Conservation (phyloP, 2,888 invertebrate species). For the Anthrax anthrax region DNA sequence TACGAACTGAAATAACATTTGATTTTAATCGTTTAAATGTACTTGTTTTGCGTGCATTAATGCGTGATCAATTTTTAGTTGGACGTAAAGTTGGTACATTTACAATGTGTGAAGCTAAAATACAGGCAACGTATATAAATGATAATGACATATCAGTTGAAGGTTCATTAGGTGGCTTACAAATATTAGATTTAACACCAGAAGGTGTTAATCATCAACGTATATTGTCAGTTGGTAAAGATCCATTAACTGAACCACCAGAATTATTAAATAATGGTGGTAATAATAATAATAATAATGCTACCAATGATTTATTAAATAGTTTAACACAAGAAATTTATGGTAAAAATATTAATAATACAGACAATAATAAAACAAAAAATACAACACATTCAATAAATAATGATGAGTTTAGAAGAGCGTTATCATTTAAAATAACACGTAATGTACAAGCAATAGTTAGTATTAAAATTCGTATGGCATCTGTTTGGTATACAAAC, state of each 20-base stretch:
- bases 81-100: conserved; percentile 89
- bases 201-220: conserved; percentile 72
- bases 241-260: conserved; percentile 45
- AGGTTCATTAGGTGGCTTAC: conserved; percentile 85
- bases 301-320: conserved; percentile 23
- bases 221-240: conserved; percentile 70
- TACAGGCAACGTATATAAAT: conserved; percentile 71
- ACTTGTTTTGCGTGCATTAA: conserved; percentile 64
- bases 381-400: conserved; percentile 10
- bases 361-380: conserved; percentile 27
- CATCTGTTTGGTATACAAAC: conserved; percentile 88
- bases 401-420: conserved; percentile 28
- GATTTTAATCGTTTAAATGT: conserved; percentile 88
- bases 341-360: conserved; percentile 29
- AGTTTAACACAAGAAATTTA: conserved; percentile 33
- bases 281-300: too few relatives aligned
- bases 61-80: conserved; percentile 52
- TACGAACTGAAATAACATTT: conserved; percentile 70
- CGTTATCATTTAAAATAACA: conserved; percentile 31
- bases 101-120: conserved; percentile 78
- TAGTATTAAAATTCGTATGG: conserved; percentile 45
- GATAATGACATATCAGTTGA: conserved; percentile 53
- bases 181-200: conserved; percentile 75
- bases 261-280: conserved; percentile 18
- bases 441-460: conserved; percentile 25